Percentiles rank a stretch among this genome's conserved stretches.
These are phyloP conservation scores for Poecilia gillii DNA, from an alignment of 2,797 vertebrate genomes.

Conservation along the genomic window DNA sequence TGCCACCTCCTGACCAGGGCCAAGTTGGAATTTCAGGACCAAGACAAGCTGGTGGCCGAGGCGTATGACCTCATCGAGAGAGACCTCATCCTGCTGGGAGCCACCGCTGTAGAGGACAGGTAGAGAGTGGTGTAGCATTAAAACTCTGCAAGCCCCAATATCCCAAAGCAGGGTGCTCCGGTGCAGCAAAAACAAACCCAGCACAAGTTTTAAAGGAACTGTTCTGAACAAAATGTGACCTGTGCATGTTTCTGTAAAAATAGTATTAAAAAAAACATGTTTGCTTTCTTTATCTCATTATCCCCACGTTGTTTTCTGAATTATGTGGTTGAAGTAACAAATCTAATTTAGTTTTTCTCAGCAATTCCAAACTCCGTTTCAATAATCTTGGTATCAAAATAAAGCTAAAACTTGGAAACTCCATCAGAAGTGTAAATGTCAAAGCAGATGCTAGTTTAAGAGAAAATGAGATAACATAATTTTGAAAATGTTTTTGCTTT, in stretches of 20 bases:
- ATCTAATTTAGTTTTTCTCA: no score
- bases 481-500: no score
- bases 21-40: slow-evolving; percentile 90
- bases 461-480: no score
- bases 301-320: no score
- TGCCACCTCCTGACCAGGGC: slow-evolving; percentile 84
- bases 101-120: slow-evolving; percentile 97
- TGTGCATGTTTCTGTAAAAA: not conserved
- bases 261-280: not conserved
- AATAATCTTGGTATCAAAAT: no score
- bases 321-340: no score
- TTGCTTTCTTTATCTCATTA: not conserved
- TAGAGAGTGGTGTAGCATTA: slow-evolving; percentile 44
- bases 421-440: no score
- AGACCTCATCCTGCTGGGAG: slow-evolving; percentile 92
- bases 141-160: not conserved
- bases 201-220: slow-evolving; percentile 27
- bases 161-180: not conserved
- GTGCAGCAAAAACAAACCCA: slow-evolving; percentile 22
- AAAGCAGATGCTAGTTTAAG: no score
- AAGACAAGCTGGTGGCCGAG: slow-evolving; percentile 91
- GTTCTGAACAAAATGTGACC: slow-evolving; percentile 16
- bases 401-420: no score
- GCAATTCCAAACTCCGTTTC: no score
- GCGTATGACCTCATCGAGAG: slow-evolving; percentile 92